phyloP scores from a whole-genome alignment of 2,797 vertebrate species.

The Acestrorhynchus altus region DNA sequence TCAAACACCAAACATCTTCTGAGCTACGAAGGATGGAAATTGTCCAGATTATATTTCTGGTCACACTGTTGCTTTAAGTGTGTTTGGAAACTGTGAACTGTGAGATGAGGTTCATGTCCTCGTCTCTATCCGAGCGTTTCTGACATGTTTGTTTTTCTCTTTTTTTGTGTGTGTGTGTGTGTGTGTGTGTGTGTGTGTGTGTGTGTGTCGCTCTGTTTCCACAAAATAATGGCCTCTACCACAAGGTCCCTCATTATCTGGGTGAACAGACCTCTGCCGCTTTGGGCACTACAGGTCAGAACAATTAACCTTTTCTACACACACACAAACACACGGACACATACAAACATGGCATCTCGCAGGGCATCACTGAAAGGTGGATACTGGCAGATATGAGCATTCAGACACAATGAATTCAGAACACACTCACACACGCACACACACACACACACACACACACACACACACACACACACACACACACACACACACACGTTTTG shows the following conservation, averaged over 20 bases:
- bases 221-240: conserved; percentile 27
- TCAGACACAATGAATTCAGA: conserved; percentile 4
- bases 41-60: not conserved
- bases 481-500: conserved; percentile 19
- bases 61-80: not conserved
- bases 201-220: conserved; percentile 36
- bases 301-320: conserved; percentile 32
- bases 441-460: not conserved
- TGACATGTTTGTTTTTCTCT: conserved; percentile 39
- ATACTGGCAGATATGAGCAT: conserved; percentile 47
- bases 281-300: conserved; percentile 86
- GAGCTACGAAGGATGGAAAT: not conserved
- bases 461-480: not conserved
- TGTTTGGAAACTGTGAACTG: not conserved
- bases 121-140: conserved; percentile 32
- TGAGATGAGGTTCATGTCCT: conserved; percentile 27
- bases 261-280: conserved; percentile 85
- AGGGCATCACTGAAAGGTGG: conserved; percentile 50
- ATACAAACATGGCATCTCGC: conserved; percentile 6
- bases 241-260: conserved; percentile 86
- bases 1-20: too few relatives aligned
- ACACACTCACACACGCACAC: not conserved
- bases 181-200: not conserved
- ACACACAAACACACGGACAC: conserved; percentile 14
- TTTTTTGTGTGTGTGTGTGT: not conserved